Evolutionary conservation across 2,113 vertebrate species (phyloP).

Genomic region (Salvelinus fontinalis): DNA sequence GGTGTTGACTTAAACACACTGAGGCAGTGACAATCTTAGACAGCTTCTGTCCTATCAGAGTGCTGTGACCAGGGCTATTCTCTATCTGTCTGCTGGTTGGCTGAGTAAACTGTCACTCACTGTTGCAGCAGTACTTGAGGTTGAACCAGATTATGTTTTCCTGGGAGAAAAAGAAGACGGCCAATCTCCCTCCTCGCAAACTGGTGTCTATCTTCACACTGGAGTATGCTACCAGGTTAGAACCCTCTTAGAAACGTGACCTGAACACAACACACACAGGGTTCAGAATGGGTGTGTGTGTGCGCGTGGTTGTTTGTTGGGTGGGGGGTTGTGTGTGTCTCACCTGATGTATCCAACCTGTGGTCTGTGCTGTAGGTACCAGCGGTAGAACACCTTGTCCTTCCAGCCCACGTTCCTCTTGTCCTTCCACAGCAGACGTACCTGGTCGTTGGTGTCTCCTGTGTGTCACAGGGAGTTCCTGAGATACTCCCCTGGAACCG

Average conservation of each 20-base stretch:
- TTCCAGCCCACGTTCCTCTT: constrained; percentile 97
- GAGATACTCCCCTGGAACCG: constrained; percentile 92
- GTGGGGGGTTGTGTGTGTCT: constrained; percentile 5
- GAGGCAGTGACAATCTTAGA: not conserved
- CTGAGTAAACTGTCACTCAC: constrained; percentile 66
- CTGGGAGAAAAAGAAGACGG: constrained; percentile 99
- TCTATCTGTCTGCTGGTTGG: not conserved
- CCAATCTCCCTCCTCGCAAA: constrained; percentile 96
- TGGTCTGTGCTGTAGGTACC: constrained; percentile 96
- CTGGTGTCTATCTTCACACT: constrained; percentile 92
- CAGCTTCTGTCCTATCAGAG: not conserved
- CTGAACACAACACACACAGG: constrained; percentile 60
- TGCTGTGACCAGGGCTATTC: not conserved
- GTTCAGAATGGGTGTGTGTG: not conserved
- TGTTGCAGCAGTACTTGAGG: constrained; percentile 96
- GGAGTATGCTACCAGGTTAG: constrained; percentile 89
- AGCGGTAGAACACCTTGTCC: constrained; percentile 97
- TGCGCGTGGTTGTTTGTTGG: not conserved
- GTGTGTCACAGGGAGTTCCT: constrained; percentile 98
- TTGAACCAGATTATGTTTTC: constrained; percentile 99
- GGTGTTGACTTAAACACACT: not conserved
- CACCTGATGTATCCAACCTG: constrained; percentile 97
- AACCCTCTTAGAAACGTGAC: constrained; percentile 93
- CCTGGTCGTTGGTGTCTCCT: constrained; percentile 89
- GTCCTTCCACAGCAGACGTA: constrained; percentile 95